Base-by-base conservation (phyloP, 2,797 vertebrate genomes). In the Neopelma chrysocephalum region DNA sequence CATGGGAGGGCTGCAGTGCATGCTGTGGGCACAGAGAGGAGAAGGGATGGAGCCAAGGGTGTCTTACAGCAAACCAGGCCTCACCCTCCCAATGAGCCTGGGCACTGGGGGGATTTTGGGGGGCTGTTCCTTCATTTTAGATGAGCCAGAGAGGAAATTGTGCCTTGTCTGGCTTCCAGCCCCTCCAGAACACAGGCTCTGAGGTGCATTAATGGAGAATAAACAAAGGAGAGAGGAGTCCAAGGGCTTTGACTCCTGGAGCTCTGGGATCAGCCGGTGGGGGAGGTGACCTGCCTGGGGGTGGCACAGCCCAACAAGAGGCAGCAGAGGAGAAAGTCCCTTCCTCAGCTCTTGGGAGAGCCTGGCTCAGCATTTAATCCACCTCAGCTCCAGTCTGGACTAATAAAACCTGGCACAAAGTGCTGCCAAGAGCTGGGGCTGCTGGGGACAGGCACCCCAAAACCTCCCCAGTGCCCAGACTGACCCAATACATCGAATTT, bases 1-100 rank as follows among this genome's bases (percentile, higher is more conserved):
- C 0, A 1, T 0, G 25, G 29, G 56, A 51, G 16, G 21, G 34
- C 61, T 73, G 43, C 56, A 62, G 78, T 1, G 22, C 8, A 12
- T 4, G 7, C 14, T 19, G 54, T 4, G 66, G 64, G 26, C 69
- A 60, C 1, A 12, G 60, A 20, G 4, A 22, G 57, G 78, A 56
- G 70, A 57, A 58, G 7, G 61, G 56, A 51, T 29, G 57, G 36
- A 65, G 66, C 2, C 0, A 36, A 47, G 77, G 50, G 45, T 17
- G 8, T 20, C 26, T 11, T 9, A 29, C 9, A 79, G 77, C 50
- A 73, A 73, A 36, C 9, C 65, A 42, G 48, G 43, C 14, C 19
- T 8, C 73, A 6, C 3, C 43, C 43, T 10, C 6, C 3, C 47
- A 47, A 14, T 1, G 14, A 27, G 23, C 6, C 31, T 29, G 48